phyloP scores from a whole-genome alignment of 1,140 invertebrate genomes.

The Drosophila sp. region DNA sequence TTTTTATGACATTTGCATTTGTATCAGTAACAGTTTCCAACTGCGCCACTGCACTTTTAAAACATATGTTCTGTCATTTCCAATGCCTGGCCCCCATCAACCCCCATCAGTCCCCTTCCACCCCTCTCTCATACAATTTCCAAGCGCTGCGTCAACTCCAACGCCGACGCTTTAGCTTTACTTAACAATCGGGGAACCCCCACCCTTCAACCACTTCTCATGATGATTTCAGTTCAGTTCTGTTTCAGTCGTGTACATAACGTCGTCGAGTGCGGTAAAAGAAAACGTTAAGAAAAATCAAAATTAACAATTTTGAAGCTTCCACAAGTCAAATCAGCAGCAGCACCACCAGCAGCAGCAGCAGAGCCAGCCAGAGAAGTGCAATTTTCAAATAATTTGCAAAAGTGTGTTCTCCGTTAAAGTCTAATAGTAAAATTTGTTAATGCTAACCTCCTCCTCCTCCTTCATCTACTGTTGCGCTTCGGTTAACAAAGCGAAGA shows the following conservation, averaged over 20 bases:
- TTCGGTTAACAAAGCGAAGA: slow-evolving; percentile 52
- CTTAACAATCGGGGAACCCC: slow-evolving; percentile 20
- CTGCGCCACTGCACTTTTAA: slow-evolving; percentile 34
- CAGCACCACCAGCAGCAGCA: slow-evolving; percentile 38
- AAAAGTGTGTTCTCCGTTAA: slow-evolving; percentile 67
- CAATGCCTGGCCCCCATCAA: slow-evolving; percentile 32
- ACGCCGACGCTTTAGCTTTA: slow-evolving; percentile 71
- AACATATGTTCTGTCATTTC: slow-evolving; percentile 55
- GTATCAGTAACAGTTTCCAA: background rate
- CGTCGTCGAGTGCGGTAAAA: slow-evolving; percentile 69
- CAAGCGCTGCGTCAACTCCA: slow-evolving; percentile 79
- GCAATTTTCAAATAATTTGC: slow-evolving; percentile 49
- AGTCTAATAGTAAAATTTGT: slow-evolving; percentile 37
- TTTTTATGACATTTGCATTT: background rate
- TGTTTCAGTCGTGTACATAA: slow-evolving; percentile 69
- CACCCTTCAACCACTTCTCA: slow-evolving; percentile 47
- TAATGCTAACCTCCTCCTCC: slow-evolving; percentile 9
- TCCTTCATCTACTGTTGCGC: slow-evolving; percentile 45
- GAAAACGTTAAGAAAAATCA: slow-evolving; percentile 1
- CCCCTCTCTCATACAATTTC: slow-evolving; percentile 44
- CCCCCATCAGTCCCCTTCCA: background rate
- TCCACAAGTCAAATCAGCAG: slow-evolving; percentile 37
- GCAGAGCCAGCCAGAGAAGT: slow-evolving; percentile 39
- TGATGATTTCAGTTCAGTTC: slow-evolving; percentile 46
- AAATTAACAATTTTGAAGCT: slow-evolving; percentile 19